Conservation (phyloP, 2,888 invertebrate genomes). For the Tridacna gigas region DNA sequence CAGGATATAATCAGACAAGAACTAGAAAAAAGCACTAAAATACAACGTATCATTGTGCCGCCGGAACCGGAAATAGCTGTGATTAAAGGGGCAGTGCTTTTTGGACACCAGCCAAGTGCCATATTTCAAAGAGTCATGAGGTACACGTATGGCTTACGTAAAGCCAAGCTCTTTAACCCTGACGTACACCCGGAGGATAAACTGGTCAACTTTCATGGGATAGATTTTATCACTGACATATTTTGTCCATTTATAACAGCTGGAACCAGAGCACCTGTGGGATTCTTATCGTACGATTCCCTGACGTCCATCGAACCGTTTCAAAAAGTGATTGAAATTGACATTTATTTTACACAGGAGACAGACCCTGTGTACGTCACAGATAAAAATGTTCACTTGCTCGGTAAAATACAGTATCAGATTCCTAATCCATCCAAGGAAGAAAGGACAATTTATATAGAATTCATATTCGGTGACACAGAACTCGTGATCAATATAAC, state of each 20-base stretch:
- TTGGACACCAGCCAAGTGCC: conserved; percentile 56
- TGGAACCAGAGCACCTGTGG: conserved; percentile 62
- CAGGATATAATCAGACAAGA: conserved; percentile 58
- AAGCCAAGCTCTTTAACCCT: conserved; percentile 62
- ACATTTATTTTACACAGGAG: conserved; percentile 59
- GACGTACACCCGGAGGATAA: conserved; percentile 53
- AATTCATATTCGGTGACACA: conserved; percentile 64
- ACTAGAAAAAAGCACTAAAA: conserved; percentile 57
- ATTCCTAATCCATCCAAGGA: conserved; percentile 60
- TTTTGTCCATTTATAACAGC: conserved; percentile 62
- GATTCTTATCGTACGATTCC: conserved; percentile 63
- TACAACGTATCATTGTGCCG: conserved; percentile 60
- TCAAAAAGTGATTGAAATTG: conserved; percentile 63
- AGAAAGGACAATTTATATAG: conserved; percentile 62
- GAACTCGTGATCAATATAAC: conserved; percentile 62
- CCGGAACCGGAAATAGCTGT: conserved; percentile 65
- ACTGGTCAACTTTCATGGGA: conserved; percentile 50
- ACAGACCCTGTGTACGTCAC: conserved; percentile 55
- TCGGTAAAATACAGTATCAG: conserved; percentile 63
- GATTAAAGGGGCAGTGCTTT: conserved; percentile 62
- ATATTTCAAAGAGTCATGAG: conserved; percentile 60
- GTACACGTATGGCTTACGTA: conserved; percentile 60
- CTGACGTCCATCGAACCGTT: conserved; percentile 63
- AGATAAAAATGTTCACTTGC: conserved; percentile 54
- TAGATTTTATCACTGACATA: conserved; percentile 62